These are phyloP conservation scores for Balanococcus diminutus DNA, from an alignment of 2,888 invertebrate genomes.

Conservation along the genomic window DNA sequence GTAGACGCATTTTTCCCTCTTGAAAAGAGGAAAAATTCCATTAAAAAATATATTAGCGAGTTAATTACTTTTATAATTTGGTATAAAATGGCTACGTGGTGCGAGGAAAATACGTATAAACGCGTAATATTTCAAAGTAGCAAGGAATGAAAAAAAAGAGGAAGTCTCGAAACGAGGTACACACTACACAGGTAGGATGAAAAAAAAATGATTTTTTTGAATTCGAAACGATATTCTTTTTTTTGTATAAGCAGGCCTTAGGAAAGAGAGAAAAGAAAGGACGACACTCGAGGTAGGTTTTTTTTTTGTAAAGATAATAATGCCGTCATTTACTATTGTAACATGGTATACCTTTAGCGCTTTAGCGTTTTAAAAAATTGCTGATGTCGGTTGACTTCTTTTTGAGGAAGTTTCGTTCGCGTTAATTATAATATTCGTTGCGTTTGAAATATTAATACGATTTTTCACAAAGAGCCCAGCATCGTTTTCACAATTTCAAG, in stretches of 20 bases:
- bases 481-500: not conserved
- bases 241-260: not conserved
- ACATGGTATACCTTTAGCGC: slow-evolving; percentile 10
- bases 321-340: slow-evolving; percentile 27
- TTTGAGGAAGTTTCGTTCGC: not conserved
- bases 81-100: not conserved
- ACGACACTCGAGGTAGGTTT: not conserved
- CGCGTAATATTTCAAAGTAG: not conserved
- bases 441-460: slow-evolving; percentile 27
- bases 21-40: not conserved
- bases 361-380: slow-evolving; percentile 12
- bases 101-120: not conserved
- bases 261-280: not conserved
- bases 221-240: slow-evolving; percentile 15
- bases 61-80: slow-evolving; percentile 27
- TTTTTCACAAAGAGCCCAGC: not conserved
- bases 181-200: not conserved
- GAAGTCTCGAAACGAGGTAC: not conserved
- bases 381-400: slow-evolving; percentile 27
- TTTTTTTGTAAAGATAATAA: not conserved
- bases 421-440: slow-evolving; percentile 28
- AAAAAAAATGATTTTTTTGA: not conserved
- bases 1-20: no score
- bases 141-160: not conserved
- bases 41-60: slow-evolving; percentile 12